phyloP scores from a whole-genome alignment of 2,113 vertebrate species.

The Sander vitreus region DNA sequence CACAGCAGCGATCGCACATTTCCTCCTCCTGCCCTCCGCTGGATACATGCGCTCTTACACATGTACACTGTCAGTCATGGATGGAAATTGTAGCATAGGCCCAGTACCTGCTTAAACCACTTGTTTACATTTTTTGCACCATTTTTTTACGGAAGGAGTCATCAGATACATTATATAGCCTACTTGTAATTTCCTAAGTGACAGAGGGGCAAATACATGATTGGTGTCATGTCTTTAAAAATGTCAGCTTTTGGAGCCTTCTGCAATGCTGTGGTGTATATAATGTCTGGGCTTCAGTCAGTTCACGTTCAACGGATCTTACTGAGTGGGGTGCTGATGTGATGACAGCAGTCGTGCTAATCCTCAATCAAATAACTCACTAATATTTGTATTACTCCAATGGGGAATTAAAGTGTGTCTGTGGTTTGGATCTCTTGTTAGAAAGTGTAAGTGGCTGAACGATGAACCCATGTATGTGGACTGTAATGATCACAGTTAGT shows the following conservation, averaged over 20 bases:
- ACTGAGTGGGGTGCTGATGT: conserved; percentile 2
- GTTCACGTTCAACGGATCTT: conserved; percentile 35
- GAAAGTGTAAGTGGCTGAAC: background rate
- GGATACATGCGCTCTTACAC: background rate
- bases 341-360: conserved; percentile 25
- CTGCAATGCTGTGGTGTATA: conserved; percentile 8
- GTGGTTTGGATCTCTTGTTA: background rate
- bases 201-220: background rate
- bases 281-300: conserved; percentile 29
- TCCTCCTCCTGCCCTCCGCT: background rate
- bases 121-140: conserved; percentile 20
- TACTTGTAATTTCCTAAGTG: background rate
- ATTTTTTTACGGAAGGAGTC: background rate
- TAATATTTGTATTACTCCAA: background rate
- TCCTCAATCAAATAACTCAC: background rate
- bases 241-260: conserved; percentile 1
- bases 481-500: background rate
- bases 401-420: background rate
- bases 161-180: background rate
- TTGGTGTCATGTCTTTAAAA: background rate
- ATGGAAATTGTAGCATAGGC: conserved; percentile 46
- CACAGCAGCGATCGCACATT: conserved; percentile 47
- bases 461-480: background rate
- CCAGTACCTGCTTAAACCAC: conserved; percentile 22
- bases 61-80: conserved; percentile 8